phyloP scores from a whole-genome alignment of 2,888 invertebrate species.

The Hypena proboscidalis region DNA sequence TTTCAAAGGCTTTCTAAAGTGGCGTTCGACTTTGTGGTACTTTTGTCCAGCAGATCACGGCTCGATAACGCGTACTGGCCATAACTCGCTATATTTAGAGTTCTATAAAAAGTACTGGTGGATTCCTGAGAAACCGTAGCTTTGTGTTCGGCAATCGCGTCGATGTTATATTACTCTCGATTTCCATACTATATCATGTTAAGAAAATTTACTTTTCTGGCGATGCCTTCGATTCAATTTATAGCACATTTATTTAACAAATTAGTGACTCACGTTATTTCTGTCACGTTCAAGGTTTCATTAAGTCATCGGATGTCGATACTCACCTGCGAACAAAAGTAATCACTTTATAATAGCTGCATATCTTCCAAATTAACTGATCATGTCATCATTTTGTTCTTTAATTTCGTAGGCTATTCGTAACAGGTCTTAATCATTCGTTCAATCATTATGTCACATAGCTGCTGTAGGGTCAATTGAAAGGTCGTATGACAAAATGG shows the following conservation, averaged over 20 bases:
- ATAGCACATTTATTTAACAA: constrained; percentile 11
- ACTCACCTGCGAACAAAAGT: constrained; percentile 48
- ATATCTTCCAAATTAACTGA: constrained; percentile 2
- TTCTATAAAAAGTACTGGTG: constrained; percentile 67
- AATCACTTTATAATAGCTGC: constrained; percentile 15
- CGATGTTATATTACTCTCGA: constrained; percentile 15
- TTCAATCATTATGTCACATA: constrained; percentile 61
- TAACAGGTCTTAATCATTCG: constrained; percentile 33
- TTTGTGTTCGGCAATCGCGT: constrained; percentile 31
- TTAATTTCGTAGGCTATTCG: constrained; percentile 29
- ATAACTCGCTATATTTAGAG: constrained; percentile 66
- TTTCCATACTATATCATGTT: constrained; percentile 15
- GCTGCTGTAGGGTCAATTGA: constrained; percentile 67
- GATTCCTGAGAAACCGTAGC: constrained; percentile 58
- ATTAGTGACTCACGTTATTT: constrained; percentile 44
- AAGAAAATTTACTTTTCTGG: constrained; percentile 7
- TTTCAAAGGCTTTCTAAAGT: constrained; percentile 13
- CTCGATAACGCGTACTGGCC: constrained; percentile 54
- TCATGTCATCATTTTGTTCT: constrained; percentile 16
- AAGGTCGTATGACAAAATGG: constrained; percentile 58
- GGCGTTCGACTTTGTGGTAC: constrained; percentile 27
- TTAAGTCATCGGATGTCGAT: constrained; percentile 42
- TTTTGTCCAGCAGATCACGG: constrained; percentile 56
- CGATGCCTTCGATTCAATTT: neutral
- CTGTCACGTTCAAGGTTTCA: constrained; percentile 53